phyloP scores from a whole-genome alignment of 2,888 invertebrate species.

The Amiota minor region DNA sequence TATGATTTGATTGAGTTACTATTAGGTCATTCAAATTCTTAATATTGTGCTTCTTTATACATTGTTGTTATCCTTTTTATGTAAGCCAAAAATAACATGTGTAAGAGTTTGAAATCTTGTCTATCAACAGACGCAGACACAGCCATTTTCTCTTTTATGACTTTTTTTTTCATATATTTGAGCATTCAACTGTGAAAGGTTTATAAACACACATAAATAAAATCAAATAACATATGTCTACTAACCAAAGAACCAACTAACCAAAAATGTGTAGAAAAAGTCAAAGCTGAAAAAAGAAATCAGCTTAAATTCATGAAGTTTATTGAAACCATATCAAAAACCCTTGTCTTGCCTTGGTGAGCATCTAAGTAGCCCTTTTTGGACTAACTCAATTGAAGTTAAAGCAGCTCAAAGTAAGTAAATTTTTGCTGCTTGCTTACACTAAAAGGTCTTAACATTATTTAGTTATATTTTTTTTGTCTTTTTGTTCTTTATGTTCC shows the following conservation, averaged over 20 bases:
- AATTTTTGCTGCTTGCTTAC: constrained; percentile 64
- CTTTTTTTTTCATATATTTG: background rate
- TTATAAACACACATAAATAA: background rate
- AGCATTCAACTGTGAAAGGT: background rate
- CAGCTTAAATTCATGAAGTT: background rate
- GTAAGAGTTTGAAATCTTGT: too few species aligned
- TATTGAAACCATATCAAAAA: background rate
- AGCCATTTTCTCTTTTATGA: too few species aligned
- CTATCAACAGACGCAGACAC: too few species aligned
- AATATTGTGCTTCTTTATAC: too few species aligned
- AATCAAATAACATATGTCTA: too few species aligned
- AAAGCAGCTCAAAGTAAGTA: constrained; percentile 63
- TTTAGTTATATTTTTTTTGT: background rate
- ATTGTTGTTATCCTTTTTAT: too few species aligned
- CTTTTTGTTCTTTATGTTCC: too few species aligned
- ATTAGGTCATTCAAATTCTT: too few species aligned
- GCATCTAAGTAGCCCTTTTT: background rate
- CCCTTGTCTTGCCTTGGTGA: background rate
- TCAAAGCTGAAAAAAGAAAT: background rate
- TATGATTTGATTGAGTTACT: too few species aligned
- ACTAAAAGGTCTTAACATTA: constrained; percentile 35
- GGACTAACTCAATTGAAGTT: constrained; percentile 12
- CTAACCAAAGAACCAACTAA: too few species aligned
- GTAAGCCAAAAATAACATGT: too few species aligned
- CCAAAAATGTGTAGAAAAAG: constrained; percentile 1